Conservation (phyloP, 2,888 invertebrate genomes). For the Periphyllus acericola region DNA sequence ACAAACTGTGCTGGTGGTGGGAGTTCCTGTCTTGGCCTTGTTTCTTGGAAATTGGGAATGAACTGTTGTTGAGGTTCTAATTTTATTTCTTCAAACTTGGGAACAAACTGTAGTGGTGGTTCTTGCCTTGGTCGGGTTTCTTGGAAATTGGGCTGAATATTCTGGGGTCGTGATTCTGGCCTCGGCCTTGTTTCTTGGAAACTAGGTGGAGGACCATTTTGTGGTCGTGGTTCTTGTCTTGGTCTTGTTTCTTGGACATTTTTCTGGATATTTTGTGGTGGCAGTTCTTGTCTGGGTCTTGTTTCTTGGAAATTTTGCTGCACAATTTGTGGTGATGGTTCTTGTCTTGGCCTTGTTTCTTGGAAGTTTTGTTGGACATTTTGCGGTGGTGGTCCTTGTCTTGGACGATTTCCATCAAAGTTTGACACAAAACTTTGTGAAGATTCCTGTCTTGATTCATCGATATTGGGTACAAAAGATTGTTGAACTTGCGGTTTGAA, state of each 20-base stretch:
- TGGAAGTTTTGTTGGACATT: conserved; percentile 30
- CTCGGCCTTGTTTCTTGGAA: conserved; percentile 24
- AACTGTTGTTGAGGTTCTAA: conserved; percentile 36
- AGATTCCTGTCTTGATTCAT: conserved; percentile 37
- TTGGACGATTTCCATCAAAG: conserved; percentile 38
- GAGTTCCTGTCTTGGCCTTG: conserved; percentile 28
- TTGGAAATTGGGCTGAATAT: conserved; percentile 1
- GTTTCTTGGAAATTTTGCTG: conserved; percentile 37
- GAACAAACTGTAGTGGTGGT: background rate
- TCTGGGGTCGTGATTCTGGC: background rate
- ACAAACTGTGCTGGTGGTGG: conserved; percentile 17
- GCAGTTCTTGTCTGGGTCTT: background rate
- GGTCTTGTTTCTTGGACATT: conserved; percentile 29
- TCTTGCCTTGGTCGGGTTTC: conserved; percentile 52
- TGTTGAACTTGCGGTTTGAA: conserved; percentile 36
- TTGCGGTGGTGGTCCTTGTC: conserved; percentile 3
- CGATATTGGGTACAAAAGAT: conserved; percentile 8
- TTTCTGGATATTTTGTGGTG: background rate
- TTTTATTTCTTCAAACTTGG: background rate
- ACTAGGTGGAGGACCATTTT: conserved; percentile 2
- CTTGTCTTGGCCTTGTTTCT: conserved; percentile 10
- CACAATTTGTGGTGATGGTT: conserved; percentile 9
- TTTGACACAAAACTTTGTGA: conserved; percentile 28
- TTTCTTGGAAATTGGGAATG: conserved; percentile 48
- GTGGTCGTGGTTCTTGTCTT: conserved; percentile 23